Base-by-base conservation (phyloP, 2,113 vertebrate species). In the Syngnathus floridae region DNA sequence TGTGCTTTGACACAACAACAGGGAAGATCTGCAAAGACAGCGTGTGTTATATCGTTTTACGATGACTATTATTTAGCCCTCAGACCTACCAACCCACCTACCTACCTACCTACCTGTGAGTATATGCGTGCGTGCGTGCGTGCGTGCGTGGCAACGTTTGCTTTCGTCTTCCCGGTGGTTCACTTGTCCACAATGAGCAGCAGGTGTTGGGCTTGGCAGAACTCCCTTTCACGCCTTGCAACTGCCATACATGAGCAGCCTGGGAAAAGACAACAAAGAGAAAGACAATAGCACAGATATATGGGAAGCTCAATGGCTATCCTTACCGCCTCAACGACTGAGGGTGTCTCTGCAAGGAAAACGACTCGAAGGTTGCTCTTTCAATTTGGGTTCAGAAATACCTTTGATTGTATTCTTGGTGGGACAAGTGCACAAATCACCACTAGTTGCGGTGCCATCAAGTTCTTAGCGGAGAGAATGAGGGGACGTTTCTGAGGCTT, bases 161-260 rank as follows among this genome's bases (percentile, higher is more conserved):
- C 4, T 14, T 45, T 5, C 14, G 63, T 71, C 78, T 72, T n/a
- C 82, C 73, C 75, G 67, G 71, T 84, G 73, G 88, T 93, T 98
- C 94, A 98, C 94, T 99, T 93, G 92, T 95, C 93, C 79, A 96
- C 93, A 71, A 94, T 93, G 90, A 88, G 77, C 90, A 93, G 79
- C 90, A 93, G 93, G 96, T 99, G 95, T 95, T 99, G 96, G 91
- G 96, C 96, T 93, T 96, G 95, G 95, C 95, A 98, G 91, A 97
- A 99, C 75, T 98, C 96, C 93, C 95, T 94, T 93, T 95, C 93
- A 79, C 93, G 85, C 19, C 93, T 94, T 93, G 93, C 92, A 94
- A 98, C 94, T 94, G 94, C 95, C 96, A 98, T 98, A 96, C 95
- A 98, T 94, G 93, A 94, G 92, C 90, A 91, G 88, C 93, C 90